Conservation (phyloP, 1,140 invertebrate species). For the Zaprionus ghesquierei region DNA sequence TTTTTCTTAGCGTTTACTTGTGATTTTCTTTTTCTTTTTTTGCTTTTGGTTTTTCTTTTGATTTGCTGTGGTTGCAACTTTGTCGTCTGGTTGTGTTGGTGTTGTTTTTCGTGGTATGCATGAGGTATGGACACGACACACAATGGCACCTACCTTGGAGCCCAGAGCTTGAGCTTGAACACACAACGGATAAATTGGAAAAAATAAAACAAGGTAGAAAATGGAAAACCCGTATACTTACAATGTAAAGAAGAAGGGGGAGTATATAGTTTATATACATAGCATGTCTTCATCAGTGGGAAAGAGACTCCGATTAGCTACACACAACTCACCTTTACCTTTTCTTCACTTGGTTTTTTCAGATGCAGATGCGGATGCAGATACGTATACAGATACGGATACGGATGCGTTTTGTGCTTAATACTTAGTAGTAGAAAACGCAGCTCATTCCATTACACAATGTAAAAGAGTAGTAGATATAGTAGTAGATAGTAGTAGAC, state of each 20-base stretch:
- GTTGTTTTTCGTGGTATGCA: slow-evolving; percentile 3
- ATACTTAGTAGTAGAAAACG: slow-evolving; percentile 52
- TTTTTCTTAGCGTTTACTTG: slow-evolving; percentile 32
- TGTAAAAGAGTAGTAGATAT: slow-evolving; percentile 37
- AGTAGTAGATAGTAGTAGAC: slow-evolving; percentile 33
- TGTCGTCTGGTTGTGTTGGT: slow-evolving; percentile 26
- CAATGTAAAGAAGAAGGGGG: neutral
- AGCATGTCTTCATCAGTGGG: neutral
- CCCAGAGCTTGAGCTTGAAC: neutral
- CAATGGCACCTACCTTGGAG: slow-evolving; percentile 61
- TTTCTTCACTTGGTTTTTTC: neutral
- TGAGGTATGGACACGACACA: slow-evolving; percentile 45
- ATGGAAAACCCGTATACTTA: slow-evolving; percentile 21
- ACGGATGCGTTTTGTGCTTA: slow-evolving; percentile 34
- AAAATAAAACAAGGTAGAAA: slow-evolving; percentile 15
- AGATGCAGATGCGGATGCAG: slow-evolving; percentile 1
- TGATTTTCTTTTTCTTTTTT: slow-evolving; percentile 20
- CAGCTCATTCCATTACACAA: slow-evolving; percentile 55
- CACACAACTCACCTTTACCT: slow-evolving; percentile 41
- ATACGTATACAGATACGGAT: slow-evolving; percentile 23
- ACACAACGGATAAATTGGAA: slow-evolving; percentile 25
- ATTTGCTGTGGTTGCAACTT: slow-evolving; percentile 35
- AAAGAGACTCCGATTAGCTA: slow-evolving; percentile 11
- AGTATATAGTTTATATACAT: neutral
- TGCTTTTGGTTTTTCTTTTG: slow-evolving; percentile 24